Percentiles rank a stretch among this genome's conserved stretches.
Conservation (phyloP, 2,888 invertebrate genomes). For the Phortica okadai region DNA sequence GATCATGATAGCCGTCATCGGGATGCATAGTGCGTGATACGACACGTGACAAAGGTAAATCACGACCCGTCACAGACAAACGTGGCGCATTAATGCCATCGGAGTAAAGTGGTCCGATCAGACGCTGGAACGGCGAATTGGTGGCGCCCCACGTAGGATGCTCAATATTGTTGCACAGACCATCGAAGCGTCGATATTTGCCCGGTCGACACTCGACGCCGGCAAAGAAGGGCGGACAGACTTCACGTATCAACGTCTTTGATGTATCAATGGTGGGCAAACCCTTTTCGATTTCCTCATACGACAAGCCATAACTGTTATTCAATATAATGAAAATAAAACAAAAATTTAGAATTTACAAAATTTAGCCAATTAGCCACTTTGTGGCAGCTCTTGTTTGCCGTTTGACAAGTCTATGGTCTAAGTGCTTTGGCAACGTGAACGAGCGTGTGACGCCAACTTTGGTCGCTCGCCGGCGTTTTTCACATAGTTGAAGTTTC, state of each 20-base stretch:
- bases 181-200: constrained; percentile 91
- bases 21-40: constrained; percentile 95
- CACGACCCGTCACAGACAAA: constrained; percentile 85
- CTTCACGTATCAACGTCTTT: constrained; percentile 89
- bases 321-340: constrained; percentile 31
- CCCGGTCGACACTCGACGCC: constrained; percentile 92
- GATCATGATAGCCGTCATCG: constrained; percentile 94
- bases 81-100: constrained; percentile 92
- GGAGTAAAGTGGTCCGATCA: constrained; percentile 85
- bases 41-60: constrained; percentile 87
- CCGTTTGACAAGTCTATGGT: background rate
- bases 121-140: constrained; percentile 90
- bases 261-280: constrained; percentile 92
- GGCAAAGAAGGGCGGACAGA: constrained; percentile 91
- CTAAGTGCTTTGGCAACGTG: background rate
- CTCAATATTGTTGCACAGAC: constrained; percentile 91
- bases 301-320: constrained; percentile 87
- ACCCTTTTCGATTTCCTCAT: constrained; percentile 91
- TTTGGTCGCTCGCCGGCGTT: constrained; percentile 8
- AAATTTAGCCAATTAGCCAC: background rate
- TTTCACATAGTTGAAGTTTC: constrained; percentile 13
- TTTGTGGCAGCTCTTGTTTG: background rate
- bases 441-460: background rate
- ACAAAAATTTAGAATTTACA: background rate
- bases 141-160: constrained; percentile 94